Percentiles rank a stretch among this genome's conserved stretches.
Conservation (phyloP, 2,797 vertebrate species). For the Aphelocoma californica region DNA sequence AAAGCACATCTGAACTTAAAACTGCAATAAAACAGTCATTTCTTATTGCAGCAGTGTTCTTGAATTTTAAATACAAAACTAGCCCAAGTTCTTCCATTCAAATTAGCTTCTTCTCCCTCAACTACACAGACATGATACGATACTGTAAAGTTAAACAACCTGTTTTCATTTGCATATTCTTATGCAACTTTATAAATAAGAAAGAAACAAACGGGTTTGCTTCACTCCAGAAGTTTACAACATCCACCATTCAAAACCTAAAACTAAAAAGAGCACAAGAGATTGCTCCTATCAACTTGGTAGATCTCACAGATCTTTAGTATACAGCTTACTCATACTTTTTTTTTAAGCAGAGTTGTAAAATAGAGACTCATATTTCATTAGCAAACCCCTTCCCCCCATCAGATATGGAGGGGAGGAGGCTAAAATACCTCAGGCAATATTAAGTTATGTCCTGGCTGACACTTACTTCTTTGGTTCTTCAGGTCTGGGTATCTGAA, state of each 20-base stretch:
- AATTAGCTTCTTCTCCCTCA: not conserved
- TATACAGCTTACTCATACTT: not conserved
- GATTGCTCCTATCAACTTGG: not conserved
- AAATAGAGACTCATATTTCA: not conserved
- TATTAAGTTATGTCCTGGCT: not conserved
- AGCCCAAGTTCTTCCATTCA: not conserved
- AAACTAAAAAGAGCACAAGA: not conserved
- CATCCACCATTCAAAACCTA: not conserved
- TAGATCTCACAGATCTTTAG: not conserved
- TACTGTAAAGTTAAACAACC: not conserved
- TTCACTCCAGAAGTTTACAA: not conserved
- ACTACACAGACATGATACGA: rapidly evolving
- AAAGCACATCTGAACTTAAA: not conserved
- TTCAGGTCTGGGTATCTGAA: not conserved
- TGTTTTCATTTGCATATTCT: not conserved
- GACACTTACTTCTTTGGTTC: not conserved
- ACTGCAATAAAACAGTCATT: not conserved
- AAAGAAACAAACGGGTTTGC: not conserved
- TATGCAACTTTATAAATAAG: not conserved
- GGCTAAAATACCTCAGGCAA: not conserved
- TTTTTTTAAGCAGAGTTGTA: not conserved
- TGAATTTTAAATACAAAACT: not conserved
- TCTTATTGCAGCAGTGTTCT: not conserved
- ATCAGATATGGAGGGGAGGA: not conserved
- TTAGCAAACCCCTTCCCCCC: not conserved